Conservation (phyloP, 2,888 invertebrate genomes). For the Heterodera filipjevi region DNA sequence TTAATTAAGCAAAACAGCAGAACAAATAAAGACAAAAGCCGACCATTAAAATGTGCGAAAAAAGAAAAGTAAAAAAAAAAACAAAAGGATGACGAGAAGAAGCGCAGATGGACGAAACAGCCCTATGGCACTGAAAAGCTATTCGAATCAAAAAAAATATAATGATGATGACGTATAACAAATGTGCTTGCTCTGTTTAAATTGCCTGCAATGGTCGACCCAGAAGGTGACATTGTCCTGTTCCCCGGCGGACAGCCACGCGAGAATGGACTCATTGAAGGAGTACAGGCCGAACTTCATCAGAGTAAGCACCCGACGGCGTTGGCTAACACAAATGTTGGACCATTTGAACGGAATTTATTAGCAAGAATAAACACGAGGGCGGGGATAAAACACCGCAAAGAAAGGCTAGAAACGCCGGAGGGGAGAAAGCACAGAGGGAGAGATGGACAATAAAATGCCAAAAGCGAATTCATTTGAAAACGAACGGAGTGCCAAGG, state of each 20-base stretch:
- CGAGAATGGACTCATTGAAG: constrained; percentile 60
- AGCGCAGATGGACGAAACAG: too few relatives aligned
- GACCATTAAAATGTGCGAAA: too few relatives aligned
- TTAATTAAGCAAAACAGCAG: too few relatives aligned
- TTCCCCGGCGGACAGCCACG: constrained; percentile 58
- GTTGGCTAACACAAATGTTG: constrained; percentile 53
- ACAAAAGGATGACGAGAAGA: too few relatives aligned
- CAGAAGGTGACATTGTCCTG: constrained; percentile 51
- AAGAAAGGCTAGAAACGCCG: neutral
- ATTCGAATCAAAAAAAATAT: constrained; percentile 15
- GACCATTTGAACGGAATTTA: neutral
- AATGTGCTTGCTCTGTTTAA: neutral
- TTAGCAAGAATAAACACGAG: neutral
- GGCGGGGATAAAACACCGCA: neutral
- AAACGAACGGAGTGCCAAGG: neutral
- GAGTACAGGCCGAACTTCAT: constrained; percentile 62
- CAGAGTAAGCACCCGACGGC: constrained; percentile 61
- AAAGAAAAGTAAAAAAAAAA: too few relatives aligned
- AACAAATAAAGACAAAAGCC: too few relatives aligned
- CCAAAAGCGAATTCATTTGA: neutral
- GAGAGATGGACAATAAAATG: neutral
- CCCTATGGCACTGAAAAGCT: neutral
- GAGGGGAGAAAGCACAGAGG: neutral
- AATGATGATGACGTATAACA: too few relatives aligned
- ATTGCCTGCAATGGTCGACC: constrained; percentile 50